Percentiles rank a stretch among this genome's conserved stretches.
Evolutionary conservation across 2,797 vertebrate genomes (phyloP).

Genomic region (Heliangelus exortis): DNA sequence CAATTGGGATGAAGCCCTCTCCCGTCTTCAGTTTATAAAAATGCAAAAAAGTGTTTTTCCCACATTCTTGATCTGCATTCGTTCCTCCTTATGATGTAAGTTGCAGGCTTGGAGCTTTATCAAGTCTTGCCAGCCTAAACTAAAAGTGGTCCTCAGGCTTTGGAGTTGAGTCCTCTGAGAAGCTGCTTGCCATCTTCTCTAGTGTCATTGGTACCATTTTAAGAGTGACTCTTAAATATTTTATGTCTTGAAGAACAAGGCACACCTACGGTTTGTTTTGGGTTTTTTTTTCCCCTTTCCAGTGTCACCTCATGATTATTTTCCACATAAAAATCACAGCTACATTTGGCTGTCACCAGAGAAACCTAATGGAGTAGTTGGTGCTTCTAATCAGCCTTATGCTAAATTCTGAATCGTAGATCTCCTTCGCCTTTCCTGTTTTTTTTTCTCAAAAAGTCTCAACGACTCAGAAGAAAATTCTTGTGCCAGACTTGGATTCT

Average conservation of each 20-base stretch:
- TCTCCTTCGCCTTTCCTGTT: slow-evolving; percentile 37
- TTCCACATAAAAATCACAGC: slow-evolving; percentile 26
- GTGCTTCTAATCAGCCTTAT: slow-evolving; percentile 56
- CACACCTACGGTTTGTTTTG: no score
- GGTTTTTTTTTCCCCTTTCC: background rate
- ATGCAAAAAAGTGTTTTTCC: background rate
- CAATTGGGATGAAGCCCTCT: background rate
- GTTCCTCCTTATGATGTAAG: background rate
- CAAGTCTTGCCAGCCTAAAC: background rate
- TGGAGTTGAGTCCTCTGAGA: background rate
- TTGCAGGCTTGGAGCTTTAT: background rate
- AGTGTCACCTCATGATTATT: slow-evolving; percentile 38
- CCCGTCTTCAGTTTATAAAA: background rate
- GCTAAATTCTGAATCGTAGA: slow-evolving; percentile 6
- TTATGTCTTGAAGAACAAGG: slow-evolving; percentile 6
- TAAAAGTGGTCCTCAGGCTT: background rate
- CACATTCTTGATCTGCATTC: background rate
- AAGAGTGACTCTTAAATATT: background rate
- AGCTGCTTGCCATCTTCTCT: background rate
- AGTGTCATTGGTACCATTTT: background rate
- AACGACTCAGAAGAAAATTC: background rate
- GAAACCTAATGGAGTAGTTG: slow-evolving; percentile 20
- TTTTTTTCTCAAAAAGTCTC: background rate
- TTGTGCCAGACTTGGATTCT: background rate
- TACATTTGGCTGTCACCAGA: slow-evolving; percentile 30